A percentile compares a stretch with the other conserved stretches of the same genome.
phyloP scores from a whole-genome alignment of 2,113 vertebrate genomes.

The Gymnobelideus leadbeateri region DNA sequence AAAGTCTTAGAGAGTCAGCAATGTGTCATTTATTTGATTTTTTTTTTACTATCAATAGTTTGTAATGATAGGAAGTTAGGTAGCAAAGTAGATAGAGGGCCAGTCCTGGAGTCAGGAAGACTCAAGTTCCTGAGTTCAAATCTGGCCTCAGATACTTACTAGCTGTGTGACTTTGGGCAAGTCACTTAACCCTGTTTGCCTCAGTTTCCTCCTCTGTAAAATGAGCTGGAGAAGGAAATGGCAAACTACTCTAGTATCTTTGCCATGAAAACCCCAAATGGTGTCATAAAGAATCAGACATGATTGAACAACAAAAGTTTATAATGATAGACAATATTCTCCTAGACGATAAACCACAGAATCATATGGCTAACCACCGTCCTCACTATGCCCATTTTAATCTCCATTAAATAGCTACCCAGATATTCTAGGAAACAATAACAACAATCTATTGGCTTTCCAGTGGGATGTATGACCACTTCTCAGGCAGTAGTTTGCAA shows the following conservation, averaged over 20 bases:
- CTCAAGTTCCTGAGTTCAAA: background rate
- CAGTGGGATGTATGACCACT: background rate
- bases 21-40: background rate
- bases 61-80: background rate
- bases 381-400: slow-evolving; percentile 34
- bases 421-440: slow-evolving; percentile 13
- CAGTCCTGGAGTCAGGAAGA: background rate
- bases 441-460: slow-evolving; percentile 1
- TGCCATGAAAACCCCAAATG: background rate
- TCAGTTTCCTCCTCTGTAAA: background rate
- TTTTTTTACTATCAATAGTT: slow-evolving; percentile 22
- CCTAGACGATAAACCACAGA: slow-evolving; percentile 1
- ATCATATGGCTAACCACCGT: slow-evolving; percentile 10
- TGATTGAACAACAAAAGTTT: background rate
- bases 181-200: background rate
- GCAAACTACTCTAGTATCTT: background rate
- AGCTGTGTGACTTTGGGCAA: background rate
- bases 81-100: background rate
- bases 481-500: slow-evolving; percentile 41
- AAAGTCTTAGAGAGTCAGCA: background rate
- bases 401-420: background rate
- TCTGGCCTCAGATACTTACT: background rate
- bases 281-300: background rate
- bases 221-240: background rate
- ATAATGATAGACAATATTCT: background rate